These are phyloP conservation scores for Drosophila subquinaria DNA, from an alignment of 2,888 invertebrate species.

Conservation along the genomic window DNA sequence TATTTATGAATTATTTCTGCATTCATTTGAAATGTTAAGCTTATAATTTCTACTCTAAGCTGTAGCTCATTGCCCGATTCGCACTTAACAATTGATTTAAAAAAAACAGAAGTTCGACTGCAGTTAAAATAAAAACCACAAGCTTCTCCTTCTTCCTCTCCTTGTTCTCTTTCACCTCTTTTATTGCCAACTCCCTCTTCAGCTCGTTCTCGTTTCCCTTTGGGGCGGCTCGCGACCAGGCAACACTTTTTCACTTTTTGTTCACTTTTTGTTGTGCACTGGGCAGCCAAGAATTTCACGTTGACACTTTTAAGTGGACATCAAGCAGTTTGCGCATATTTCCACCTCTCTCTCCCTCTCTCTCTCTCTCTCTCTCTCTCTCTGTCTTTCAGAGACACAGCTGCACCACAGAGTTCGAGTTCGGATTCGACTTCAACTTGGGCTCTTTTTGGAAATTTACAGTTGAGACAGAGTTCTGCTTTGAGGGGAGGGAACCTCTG, in stretches of 20 bases:
- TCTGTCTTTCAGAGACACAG: slow-evolving; percentile 22
- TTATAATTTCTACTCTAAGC: background rate
- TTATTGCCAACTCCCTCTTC: background rate
- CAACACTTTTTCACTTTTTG: slow-evolving; percentile 65
- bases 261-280: slow-evolving; percentile 24
- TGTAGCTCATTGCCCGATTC: slow-evolving; percentile 37
- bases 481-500: background rate
- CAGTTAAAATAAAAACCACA: slow-evolving; percentile 22
- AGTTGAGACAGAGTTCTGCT: slow-evolving; percentile 53
- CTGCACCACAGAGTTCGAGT: slow-evolving; percentile 32
- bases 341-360: slow-evolving; percentile 32
- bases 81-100: slow-evolving; percentile 5
- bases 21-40: no score
- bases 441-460: slow-evolving; percentile 73
- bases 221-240: slow-evolving; percentile 57
- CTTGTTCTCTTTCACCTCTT: background rate
- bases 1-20: no score
- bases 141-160: background rate
- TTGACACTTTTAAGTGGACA: slow-evolving; percentile 84
- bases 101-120: slow-evolving; percentile 62
- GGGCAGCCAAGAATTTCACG: slow-evolving; percentile 80
- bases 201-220: slow-evolving; percentile 14
- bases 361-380: background rate
- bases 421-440: slow-evolving; percentile 54
- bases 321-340: slow-evolving; percentile 81